These are phyloP conservation scores for Nysson spinosus DNA, from an alignment of 2,888 invertebrate genomes.

Conservation along the genomic window DNA sequence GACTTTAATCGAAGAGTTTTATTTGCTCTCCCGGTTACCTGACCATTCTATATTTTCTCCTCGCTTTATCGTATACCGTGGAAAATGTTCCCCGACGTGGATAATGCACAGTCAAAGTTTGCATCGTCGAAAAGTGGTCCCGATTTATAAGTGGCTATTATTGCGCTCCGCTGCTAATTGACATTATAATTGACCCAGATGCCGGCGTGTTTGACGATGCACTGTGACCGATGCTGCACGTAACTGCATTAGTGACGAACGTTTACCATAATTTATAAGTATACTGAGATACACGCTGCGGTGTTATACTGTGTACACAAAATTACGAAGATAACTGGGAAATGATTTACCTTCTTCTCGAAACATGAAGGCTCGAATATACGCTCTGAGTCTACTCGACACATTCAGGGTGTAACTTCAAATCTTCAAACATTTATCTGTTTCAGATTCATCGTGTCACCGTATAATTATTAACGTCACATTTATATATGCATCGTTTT, in stretches of 20 bases:
- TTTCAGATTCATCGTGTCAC: too few species aligned
- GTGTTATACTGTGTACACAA: too few species aligned
- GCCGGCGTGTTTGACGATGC: conserved; percentile 9
- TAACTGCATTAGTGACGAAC: background rate
- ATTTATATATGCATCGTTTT: background rate
- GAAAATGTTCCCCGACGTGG: background rate
- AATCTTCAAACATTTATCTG: too few species aligned
- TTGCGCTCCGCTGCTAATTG: conserved; percentile 40
- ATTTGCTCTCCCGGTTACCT: background rate
- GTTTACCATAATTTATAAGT: conserved; percentile 2
- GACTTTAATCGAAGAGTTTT: conserved; percentile 1
- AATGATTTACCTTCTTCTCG: background rate
- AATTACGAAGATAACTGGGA: background rate
- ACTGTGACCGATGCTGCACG: background rate
- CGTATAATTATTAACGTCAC: background rate
- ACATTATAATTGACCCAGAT: conserved; percentile 43
- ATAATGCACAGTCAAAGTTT: conserved; percentile 2
- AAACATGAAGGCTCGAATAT: too few species aligned
- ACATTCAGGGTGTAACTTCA: too few species aligned
- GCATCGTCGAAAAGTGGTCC: conserved; percentile 11
- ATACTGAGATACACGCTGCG: background rate
- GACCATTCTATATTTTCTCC: too few species aligned
- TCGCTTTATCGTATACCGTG: background rate
- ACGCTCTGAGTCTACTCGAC: too few species aligned
- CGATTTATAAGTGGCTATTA: conserved; percentile 25